Conservation (phyloP, 2,888 invertebrate species). For the Merodon equestris region DNA sequence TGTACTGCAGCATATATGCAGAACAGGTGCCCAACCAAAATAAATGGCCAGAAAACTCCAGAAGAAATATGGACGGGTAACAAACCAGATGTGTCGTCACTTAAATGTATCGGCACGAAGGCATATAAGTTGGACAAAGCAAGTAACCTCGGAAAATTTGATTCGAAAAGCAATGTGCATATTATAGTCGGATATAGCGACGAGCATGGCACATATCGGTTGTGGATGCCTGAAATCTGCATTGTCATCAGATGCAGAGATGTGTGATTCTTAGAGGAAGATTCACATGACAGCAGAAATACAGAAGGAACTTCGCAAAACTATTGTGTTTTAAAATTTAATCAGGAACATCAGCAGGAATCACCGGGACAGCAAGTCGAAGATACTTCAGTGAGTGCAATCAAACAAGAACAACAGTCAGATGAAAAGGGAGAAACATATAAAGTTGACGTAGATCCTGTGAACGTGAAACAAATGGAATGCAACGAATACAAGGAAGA, state of each 20-base stretch:
- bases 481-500: slow-evolving; percentile 9
- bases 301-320: neutral
- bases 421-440: neutral
- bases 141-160: slow-evolving; percentile 22
- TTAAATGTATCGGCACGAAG: slow-evolving; percentile 10
- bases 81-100: slow-evolving; percentile 25
- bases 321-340: neutral
- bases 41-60: slow-evolving; percentile 19
- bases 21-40: slow-evolving; percentile 33
- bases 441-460: neutral
- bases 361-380: too few relatives aligned
- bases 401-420: too few relatives aligned
- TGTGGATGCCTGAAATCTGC: slow-evolving; percentile 23
- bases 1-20: slow-evolving; percentile 14
- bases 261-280: slow-evolving; percentile 15
- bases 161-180: neutral
- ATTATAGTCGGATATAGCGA: slow-evolving; percentile 16
- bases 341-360: neutral
- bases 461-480: slow-evolving; percentile 20
- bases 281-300: neutral
- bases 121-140: slow-evolving; percentile 22
- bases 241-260: slow-evolving; percentile 1
- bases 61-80: slow-evolving; percentile 40
- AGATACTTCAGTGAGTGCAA: too few relatives aligned
- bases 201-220: slow-evolving; percentile 25